Conservation (phyloP, 2,113 vertebrate genomes). For the Corapipo altera region DNA sequence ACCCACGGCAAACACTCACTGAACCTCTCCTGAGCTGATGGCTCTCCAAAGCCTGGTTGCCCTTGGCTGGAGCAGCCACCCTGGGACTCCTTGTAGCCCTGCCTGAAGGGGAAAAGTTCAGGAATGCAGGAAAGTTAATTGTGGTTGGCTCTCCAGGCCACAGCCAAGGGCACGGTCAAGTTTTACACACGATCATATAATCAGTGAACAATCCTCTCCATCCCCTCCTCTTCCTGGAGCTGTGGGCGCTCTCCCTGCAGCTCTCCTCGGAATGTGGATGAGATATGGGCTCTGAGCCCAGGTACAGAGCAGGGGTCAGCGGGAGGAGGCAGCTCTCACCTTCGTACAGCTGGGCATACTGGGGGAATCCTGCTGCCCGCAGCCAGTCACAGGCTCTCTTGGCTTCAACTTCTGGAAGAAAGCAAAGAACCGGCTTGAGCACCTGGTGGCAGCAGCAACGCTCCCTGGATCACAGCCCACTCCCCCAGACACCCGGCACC, state of each 20-base stretch:
- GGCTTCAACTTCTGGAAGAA: slow-evolving; percentile 80
- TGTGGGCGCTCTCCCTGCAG: neutral
- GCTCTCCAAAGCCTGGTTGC: neutral
- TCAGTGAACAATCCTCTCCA: neutral
- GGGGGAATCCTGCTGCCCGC: slow-evolving; percentile 86
- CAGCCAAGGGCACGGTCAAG: neutral
- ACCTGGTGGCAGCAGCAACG: accelerated
- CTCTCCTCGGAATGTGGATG: neutral
- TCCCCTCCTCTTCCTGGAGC: neutral
- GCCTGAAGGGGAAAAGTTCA: slow-evolving; percentile 2
- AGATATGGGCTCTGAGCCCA: neutral
- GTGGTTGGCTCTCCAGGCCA: neutral
- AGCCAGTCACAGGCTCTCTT: slow-evolving; percentile 87
- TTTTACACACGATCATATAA: neutral
- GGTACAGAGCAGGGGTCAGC: neutral
- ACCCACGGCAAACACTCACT: neutral
- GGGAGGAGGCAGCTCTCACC: slow-evolving; percentile 68
- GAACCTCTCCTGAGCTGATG: neutral
- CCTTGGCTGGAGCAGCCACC: neutral
- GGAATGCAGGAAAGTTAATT: neutral
- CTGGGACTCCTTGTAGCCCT: neutral
- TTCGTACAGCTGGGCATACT: slow-evolving; percentile 89
- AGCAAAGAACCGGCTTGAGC: slow-evolving; percentile 6
- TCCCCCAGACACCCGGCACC: accelerated
- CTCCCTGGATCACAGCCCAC: accelerated